Evolutionary conservation across 2,797 vertebrate species (phyloP), one percentile per base, ranked within the genome.

Genomic region (Arrhamphus sclerolepis): DNA sequence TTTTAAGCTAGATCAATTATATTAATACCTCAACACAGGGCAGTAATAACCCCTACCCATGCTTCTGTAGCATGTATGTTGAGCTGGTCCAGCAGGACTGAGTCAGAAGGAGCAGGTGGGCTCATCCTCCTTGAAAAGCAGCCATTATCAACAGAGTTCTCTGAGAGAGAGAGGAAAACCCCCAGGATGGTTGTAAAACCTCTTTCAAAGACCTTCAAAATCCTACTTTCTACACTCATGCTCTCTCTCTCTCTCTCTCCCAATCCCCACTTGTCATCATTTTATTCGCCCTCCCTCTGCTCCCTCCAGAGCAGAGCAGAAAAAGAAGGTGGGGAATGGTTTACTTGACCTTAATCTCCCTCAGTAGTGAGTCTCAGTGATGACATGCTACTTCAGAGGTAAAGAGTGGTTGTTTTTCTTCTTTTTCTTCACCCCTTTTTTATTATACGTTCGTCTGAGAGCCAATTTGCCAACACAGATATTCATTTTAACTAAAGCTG

Each of bases 331-430:
- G 55, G 65, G 75, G 66, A 60, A 79, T 72, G 84, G 83, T 89
- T 87, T 89, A 92, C 87, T 92, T 92, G 91, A 93, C 91, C 92
- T 92, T 93, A 93, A 92, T 93, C 88, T 89, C 89, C 88, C 89
- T 6, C 89, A 85, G 86, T 75, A 87, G 89, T 89, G 83, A 91
- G 87, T 87, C 84, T 87, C 82, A 81, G 70, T 89, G 90, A 92
- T 91, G 90, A 91, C 90, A 91, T 89, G 86, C 91, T 92, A 91
- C 91, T 91, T 90, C 88, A 60, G 82, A 91, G 91, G 89, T 91
- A 93, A 93, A 92, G 89, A 90, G 84, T 90, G 91, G 91, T 90
- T 85, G 83, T 87, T 89, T 89, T 76, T 82, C 85, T 86, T 47
- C 16, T 54, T n/a, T 9, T 49, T n/a, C 8, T 7, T 66, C 64